Conservation (phyloP, 1,140 invertebrate genomes). For the Pseudomyrmex sp. region DNA sequence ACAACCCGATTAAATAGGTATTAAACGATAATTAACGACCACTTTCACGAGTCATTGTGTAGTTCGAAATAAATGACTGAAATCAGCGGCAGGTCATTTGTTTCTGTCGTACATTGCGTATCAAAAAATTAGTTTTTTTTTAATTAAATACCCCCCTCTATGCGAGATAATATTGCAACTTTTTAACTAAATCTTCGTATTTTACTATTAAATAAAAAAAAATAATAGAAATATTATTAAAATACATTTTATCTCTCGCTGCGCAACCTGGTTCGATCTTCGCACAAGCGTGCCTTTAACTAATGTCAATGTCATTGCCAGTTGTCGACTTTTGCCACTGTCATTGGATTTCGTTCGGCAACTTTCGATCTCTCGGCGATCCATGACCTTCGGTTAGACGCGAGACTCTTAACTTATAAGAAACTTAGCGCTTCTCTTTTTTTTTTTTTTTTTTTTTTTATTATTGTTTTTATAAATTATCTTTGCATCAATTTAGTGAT, state of each 20-base stretch:
- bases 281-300: slow-evolving; percentile 10
- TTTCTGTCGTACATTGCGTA: not conserved
- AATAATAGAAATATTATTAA: not conserved
- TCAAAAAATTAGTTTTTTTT: not conserved
- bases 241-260: not conserved
- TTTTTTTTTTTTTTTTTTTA: not conserved
- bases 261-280: not conserved
- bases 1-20: slow-evolving; percentile 31
- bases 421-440: not conserved
- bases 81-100: not conserved
- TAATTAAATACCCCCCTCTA: not conserved
- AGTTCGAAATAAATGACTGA: not conserved
- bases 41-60: slow-evolving; percentile 45
- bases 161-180: no score
- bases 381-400: not conserved
- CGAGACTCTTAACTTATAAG: not conserved
- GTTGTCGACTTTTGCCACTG: not conserved
- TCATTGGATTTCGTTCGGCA: slow-evolving; percentile 4
- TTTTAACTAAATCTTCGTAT: no score
- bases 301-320: slow-evolving; percentile 11
- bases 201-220: no score
- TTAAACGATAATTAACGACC: slow-evolving; percentile 54
- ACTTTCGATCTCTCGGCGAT: slow-evolving; percentile 63
- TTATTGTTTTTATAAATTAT: no score
- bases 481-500: no score